phyloP scores from a whole-genome alignment of 53 echinoderm and acorn worm species.

The Apostichopus leukothele region DNA sequence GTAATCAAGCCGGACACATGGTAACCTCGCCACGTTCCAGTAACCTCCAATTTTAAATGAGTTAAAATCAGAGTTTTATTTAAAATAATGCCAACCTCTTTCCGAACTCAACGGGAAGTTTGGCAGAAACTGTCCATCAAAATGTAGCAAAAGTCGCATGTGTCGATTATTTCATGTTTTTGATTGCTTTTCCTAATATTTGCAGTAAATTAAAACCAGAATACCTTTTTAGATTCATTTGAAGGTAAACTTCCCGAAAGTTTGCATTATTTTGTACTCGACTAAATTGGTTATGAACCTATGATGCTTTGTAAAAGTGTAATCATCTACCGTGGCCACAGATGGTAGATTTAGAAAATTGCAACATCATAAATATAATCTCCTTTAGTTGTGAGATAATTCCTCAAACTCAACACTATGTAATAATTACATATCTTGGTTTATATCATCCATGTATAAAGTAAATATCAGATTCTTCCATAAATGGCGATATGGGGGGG shows the following conservation, averaged over 20 bases:
- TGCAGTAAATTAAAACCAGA: background rate
- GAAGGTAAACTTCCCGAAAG: background rate
- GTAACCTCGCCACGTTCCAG: constrained; percentile 32
- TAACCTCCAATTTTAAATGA: constrained; percentile 43
- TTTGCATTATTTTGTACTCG: background rate
- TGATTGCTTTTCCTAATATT: background rate
- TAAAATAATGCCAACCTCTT: background rate
- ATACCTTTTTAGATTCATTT: background rate
- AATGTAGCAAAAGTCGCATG: constrained; percentile 8
- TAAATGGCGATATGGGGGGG: too few relatives aligned
- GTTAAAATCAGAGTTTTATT: background rate
- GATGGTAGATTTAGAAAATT: too few relatives aligned
- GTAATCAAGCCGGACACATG: constrained; percentile 27
- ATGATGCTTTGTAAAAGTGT: too few relatives aligned
- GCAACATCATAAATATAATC: too few relatives aligned
- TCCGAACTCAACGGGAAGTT: background rate
- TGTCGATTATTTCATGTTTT: background rate
- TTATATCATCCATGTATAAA: too few relatives aligned
- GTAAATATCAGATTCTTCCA: too few relatives aligned
- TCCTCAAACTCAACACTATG: too few relatives aligned
- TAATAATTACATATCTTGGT: too few relatives aligned
- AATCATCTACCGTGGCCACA: too few relatives aligned
- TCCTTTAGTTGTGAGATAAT: too few relatives aligned
- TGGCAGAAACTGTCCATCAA: background rate
- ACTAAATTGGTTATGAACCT: too few relatives aligned